phyloP scores from a whole-genome alignment of 2,113 vertebrate species.

The Cyprinodon variegatus region DNA sequence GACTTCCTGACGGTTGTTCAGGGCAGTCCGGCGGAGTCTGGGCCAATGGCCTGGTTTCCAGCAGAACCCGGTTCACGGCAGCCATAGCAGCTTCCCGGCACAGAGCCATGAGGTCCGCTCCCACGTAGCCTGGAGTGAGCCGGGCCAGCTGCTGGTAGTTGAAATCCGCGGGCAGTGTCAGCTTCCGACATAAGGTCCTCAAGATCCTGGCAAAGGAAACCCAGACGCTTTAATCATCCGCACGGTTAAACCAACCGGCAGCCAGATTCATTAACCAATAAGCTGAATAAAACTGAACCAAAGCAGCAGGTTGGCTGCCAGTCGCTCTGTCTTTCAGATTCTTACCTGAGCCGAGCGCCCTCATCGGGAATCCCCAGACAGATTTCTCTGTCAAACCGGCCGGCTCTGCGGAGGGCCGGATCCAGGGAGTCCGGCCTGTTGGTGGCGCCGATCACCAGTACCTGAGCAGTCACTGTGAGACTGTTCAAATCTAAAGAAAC shows the following conservation, averaged over 20 bases:
- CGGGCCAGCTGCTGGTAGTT: constrained; percentile 84
- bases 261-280: no score
- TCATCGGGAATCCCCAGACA: constrained; percentile 95
- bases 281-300: no score
- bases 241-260: neutral
- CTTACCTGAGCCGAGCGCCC: constrained; percentile 87
- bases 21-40: neutral
- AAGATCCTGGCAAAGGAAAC: constrained; percentile 84
- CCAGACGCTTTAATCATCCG: neutral
- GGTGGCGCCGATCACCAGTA: constrained; percentile 94
- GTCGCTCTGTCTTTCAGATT: neutral
- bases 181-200: constrained; percentile 89
- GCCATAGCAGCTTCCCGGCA: constrained; percentile 91
- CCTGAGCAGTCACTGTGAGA: constrained; percentile 79
- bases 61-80: constrained; percentile 85
- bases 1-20: neutral
- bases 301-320: no score
- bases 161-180: constrained; percentile 85
- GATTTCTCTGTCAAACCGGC: constrained; percentile 95
- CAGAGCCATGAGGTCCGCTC: constrained; percentile 94
- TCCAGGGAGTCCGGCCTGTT: constrained; percentile 95
- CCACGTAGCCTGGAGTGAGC: constrained; percentile 93
- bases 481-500: constrained; percentile 85
- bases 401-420: constrained; percentile 91
- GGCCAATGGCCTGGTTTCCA: constrained; percentile 40